Conservation (phyloP, 2,888 invertebrate species). For the Corbicula japonica region DNA sequence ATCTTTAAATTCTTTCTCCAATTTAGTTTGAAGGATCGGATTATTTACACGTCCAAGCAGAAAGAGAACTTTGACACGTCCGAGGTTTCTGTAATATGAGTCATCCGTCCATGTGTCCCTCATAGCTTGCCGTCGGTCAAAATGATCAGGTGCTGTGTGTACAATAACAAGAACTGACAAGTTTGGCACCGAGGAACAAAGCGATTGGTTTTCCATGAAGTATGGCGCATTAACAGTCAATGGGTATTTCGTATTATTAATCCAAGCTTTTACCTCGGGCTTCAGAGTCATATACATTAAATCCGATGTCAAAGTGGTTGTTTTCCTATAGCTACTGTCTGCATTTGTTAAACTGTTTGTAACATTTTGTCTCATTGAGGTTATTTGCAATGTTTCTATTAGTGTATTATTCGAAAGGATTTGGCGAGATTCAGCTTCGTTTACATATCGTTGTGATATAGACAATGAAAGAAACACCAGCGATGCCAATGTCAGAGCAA, state of each 20-base stretch:
- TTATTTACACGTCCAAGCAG: conserved; percentile 13
- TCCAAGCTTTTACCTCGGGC: conserved; percentile 2
- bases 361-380: neutral
- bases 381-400: neutral
- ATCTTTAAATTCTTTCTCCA: conserved; percentile 10
- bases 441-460: conserved; percentile 2
- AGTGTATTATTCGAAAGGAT: neutral
- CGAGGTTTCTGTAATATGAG: conserved; percentile 15
- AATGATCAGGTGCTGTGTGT: conserved; percentile 24
- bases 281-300: conserved; percentile 5
- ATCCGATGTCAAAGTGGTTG: neutral
- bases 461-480: neutral
- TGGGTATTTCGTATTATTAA: conserved; percentile 44
- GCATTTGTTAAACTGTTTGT: neutral
- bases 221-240: conserved; percentile 48
- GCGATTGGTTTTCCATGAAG: conserved; percentile 21
- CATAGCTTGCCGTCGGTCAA: conserved; percentile 17
- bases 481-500: neutral
- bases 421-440: conserved; percentile 8
- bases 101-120: conserved; percentile 18
- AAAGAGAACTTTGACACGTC: conserved; percentile 8
- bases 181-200: conserved; percentile 26
- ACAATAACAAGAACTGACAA: conserved; percentile 15
- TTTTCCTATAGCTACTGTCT: neutral
- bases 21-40: neutral